These are phyloP conservation scores for Strix uralensis DNA, from an alignment of 2,113 vertebrate species.

Conservation along the genomic window DNA sequence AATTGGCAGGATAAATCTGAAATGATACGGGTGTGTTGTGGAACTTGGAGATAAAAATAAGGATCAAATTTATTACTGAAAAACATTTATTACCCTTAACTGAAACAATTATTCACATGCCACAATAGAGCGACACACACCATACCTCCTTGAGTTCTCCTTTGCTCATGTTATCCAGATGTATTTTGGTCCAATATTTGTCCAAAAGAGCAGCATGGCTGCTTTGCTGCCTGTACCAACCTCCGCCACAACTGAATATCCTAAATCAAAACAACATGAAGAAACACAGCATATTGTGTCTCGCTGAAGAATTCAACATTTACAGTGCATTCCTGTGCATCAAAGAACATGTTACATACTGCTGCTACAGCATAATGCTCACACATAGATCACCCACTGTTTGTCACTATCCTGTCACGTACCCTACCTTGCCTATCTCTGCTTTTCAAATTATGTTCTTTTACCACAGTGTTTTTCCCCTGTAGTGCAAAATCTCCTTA, in stretches of 20 bases:
- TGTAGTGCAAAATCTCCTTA: neutral
- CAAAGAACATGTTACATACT: neutral
- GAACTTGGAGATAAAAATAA: neutral
- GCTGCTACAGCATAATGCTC: neutral
- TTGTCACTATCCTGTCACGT: accelerated
- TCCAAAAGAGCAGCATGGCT: constrained; percentile 88
- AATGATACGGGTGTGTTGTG: neutral
- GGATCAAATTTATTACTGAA: neutral
- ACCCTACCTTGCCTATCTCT: neutral
- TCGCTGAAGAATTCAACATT: neutral
- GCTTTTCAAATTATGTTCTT: neutral
- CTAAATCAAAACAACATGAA: constrained; percentile 68
- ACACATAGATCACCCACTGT: neutral
- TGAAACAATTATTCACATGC: neutral
- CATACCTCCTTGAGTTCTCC: constrained; percentile 89
- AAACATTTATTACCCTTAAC: neutral
- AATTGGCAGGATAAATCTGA: neutral
- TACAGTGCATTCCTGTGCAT: neutral
- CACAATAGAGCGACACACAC: neutral
- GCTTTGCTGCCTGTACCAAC: constrained; percentile 88
- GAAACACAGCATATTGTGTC: neutral
- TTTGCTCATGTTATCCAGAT: constrained; percentile 85
- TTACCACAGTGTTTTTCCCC: neutral
- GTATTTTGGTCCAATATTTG: constrained; percentile 94
- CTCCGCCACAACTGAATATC: constrained; percentile 82